phyloP scores from a whole-genome alignment of 2,113 vertebrate genomes.

The Ammodytes dubius region DNA sequence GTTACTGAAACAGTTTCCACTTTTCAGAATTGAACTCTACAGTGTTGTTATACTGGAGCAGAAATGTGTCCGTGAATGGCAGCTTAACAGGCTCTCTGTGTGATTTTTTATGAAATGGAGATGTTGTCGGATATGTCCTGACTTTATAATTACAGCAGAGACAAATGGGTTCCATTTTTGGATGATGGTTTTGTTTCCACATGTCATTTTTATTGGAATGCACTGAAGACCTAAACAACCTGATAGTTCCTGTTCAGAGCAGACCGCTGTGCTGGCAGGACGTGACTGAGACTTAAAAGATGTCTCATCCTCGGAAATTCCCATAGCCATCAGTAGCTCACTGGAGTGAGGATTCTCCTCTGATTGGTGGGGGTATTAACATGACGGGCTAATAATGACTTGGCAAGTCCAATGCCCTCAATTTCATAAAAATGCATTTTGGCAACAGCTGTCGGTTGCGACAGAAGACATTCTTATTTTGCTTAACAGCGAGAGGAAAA shows the following conservation, averaged over 20 bases:
- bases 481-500: slow-evolving; percentile 20
- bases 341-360: slow-evolving; percentile 54
- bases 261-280: slow-evolving; percentile 28
- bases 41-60: slow-evolving; percentile 47
- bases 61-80: slow-evolving; percentile 51
- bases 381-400: slow-evolving; percentile 69
- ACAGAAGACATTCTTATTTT: slow-evolving; percentile 54
- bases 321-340: slow-evolving; percentile 65
- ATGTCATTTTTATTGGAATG: slow-evolving; percentile 52
- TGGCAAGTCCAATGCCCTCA: slow-evolving; percentile 48
- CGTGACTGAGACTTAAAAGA: slow-evolving; percentile 58
- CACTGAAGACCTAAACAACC: slow-evolving; percentile 49
- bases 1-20: slow-evolving; percentile 9
- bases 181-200: slow-evolving; percentile 53
- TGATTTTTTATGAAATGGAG: slow-evolving; percentile 35
- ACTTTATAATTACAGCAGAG: slow-evolving; percentile 48
- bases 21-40: slow-evolving; percentile 13
- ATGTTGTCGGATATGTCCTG: slow-evolving; percentile 33
- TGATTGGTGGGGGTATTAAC: slow-evolving; percentile 63
- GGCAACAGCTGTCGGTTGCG: slow-evolving; percentile 56
- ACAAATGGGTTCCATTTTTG: slow-evolving; percentile 49
- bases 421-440: slow-evolving; percentile 63
- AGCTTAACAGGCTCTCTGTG: slow-evolving; percentile 57
- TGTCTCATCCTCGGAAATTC: slow-evolving; percentile 67
- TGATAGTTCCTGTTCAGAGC: slow-evolving; percentile 3